phyloP scores from a whole-genome alignment of 2,797 vertebrate genomes.

The Valencia hispanica region DNA sequence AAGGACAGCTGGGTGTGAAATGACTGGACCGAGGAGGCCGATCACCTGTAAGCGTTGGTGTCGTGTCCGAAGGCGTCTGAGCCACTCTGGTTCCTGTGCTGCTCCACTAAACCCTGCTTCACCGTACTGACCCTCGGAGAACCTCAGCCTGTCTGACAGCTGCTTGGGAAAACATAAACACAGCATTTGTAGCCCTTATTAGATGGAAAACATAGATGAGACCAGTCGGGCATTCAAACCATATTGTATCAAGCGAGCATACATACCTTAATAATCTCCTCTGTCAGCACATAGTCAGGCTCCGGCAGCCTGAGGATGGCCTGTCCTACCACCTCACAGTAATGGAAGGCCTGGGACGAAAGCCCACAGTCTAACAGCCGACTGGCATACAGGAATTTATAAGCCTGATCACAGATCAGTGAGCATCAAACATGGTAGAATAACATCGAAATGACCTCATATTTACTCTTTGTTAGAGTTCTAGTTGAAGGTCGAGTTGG shows the following conservation, averaged over 20 bases:
- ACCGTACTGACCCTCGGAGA: slow-evolving; percentile 81
- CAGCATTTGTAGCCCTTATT: background rate
- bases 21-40: background rate
- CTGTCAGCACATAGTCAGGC: slow-evolving; percentile 74
- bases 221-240: background rate
- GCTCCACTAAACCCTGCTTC: slow-evolving; percentile 63
- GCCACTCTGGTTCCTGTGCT: slow-evolving; percentile 84
- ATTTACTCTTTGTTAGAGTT: background rate
- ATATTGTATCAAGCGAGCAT: background rate
- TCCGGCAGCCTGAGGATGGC: slow-evolving; percentile 73
- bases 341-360: slow-evolving; percentile 87
- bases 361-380: slow-evolving; percentile 89
- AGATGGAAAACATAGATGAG: background rate
- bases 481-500: background rate
- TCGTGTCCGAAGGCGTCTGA: slow-evolving; percentile 75
- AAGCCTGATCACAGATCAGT: slow-evolving; percentile 78
- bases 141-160: slow-evolving; percentile 88
- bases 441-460: background rate
- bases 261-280: slow-evolving; percentile 83
- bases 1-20: background rate
- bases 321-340: slow-evolving; percentile 86
- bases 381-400: slow-evolving; percentile 91
- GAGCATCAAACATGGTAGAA: background rate
- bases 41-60: slow-evolving; percentile 76
- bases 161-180: slow-evolving; percentile 51